A percentile compares a stretch with the other conserved stretches of the same genome.
Conservation (phyloP, 37 sponge, comb jelly and placozoan species). For the Mnemiopsis leidyi region DNA sequence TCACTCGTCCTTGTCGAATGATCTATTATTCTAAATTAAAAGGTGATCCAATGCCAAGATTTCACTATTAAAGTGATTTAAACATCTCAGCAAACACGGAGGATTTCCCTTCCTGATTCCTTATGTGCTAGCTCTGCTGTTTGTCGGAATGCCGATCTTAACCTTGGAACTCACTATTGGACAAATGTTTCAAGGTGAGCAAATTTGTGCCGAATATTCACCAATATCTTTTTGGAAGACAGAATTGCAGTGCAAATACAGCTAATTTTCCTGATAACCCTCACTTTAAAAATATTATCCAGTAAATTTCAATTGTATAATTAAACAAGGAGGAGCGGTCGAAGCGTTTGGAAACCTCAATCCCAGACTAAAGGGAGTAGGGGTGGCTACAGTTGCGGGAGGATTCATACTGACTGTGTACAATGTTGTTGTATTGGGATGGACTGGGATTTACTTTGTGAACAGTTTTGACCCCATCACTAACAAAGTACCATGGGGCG, state of each 20-base stretch:
- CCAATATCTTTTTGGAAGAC: too few species aligned
- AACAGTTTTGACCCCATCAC: neutral
- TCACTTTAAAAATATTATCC: neutral
- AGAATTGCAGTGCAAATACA: too few species aligned
- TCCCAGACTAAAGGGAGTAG: neutral
- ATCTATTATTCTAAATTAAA: too few species aligned
- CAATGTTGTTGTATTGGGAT: neutral
- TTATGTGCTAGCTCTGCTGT: neutral
- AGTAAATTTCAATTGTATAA: neutral
- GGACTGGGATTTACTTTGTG: neutral
- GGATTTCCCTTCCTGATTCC: slow-evolving; percentile 10
- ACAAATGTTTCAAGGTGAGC: slow-evolving; percentile 20
- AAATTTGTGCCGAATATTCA: too few species aligned
- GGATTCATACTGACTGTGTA: neutral
- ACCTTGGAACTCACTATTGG: neutral
- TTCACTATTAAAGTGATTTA: too few species aligned
- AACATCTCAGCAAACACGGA: neutral
- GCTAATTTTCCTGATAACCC: too few species aligned
- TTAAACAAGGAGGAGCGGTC: neutral
- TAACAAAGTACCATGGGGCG: neutral
- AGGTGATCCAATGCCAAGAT: too few species aligned
- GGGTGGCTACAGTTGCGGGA: neutral
- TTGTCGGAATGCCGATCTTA: neutral
- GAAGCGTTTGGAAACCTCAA: slow-evolving; percentile 1
- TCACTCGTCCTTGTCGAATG: too few species aligned